Evolutionary conservation across 2,888 invertebrate species (phyloP).

Genomic region (Synergus japonicus): DNA sequence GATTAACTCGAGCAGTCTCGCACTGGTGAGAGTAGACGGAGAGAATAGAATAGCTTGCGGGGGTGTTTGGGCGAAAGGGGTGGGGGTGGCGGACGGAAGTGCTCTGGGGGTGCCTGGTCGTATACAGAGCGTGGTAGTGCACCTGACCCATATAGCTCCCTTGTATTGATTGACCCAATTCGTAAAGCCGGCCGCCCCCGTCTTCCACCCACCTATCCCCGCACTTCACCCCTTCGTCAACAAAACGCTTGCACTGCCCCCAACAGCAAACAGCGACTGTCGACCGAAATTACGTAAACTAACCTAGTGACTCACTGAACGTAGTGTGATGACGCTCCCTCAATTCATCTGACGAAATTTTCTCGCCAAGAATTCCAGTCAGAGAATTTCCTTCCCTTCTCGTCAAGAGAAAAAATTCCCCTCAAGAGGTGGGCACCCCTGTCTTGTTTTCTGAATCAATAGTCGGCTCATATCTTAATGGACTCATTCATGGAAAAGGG

Average conservation of each 20-base stretch:
- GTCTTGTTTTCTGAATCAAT: constrained; percentile 23
- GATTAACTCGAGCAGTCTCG: constrained; percentile 16
- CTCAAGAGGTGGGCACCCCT: neutral
- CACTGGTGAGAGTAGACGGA: constrained; percentile 12
- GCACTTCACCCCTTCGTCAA: constrained; percentile 44
- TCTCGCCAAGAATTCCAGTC: constrained; percentile 17
- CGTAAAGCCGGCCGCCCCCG: constrained; percentile 60
- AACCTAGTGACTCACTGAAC: constrained; percentile 67
- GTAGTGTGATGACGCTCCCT: constrained; percentile 48
- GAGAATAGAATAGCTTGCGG: constrained; percentile 32
- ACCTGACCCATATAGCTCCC: constrained; percentile 74
- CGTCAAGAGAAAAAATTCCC: neutral
- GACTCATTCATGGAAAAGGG: constrained; percentile 10
- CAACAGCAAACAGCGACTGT: constrained; percentile 50
- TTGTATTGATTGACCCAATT: constrained; percentile 76
- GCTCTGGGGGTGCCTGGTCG: constrained; percentile 42
- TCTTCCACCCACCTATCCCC: constrained; percentile 37
- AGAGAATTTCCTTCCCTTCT: neutral
- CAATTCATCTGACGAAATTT: constrained; percentile 22
- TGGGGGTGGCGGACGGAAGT: constrained; percentile 12
- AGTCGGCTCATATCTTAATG: neutral
- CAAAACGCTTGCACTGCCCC: constrained; percentile 45
- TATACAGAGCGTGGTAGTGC: constrained; percentile 64
- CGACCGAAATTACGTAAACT: constrained; percentile 68
- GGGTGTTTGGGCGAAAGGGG: constrained; percentile 10